Evolutionary conservation across 2,888 invertebrate species (phyloP), one percentile per base, ranked within the genome.

Genomic region (Dyspetes luteomarginatus): DNA sequence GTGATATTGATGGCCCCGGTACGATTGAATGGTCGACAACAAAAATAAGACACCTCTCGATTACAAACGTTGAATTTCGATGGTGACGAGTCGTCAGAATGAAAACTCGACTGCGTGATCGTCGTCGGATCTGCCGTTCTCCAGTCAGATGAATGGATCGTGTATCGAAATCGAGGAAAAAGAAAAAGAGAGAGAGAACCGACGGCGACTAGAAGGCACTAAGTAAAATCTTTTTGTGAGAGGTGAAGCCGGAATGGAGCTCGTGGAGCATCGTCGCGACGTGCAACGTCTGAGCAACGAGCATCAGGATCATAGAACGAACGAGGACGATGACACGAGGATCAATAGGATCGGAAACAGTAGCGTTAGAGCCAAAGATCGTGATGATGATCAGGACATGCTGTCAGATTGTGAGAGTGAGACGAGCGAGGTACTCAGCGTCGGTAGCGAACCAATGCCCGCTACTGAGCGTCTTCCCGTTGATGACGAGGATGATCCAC

Each of bases 391-490:
- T 52, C 84, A 80, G 7, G 89, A 89, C 45, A 87, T 50, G 22
- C 55, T 77, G 69, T 84, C 90, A 84, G 92, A 91, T 81, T 90
- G 90, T 84, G 92, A 90, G 73, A 91, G 91, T 83, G 92, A 92
- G 76, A 96, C 96, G 86, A 96, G 96, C 88, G 97, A 97, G 52
- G 97, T 96, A 2, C 89, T 97, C 36, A 97, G 96, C 85, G 97
- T 97, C 83, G 96, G 97, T 4, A 96, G 96, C 89, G 97, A 97
- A 86, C 95, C 94, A 5, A 89, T 90, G 78, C 92, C 91, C 55
- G 86, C 88, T 19, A 84, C 84, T 56, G 82, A 85, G 65, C 79
- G 65, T 41, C 67, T 78, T n/a, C 76, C 58, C 4, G 71, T 77
- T 2, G 86, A 87, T 28, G 83, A 84, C 48, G 85, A 85, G 30